A percentile compares a stretch with the other conserved stretches of the same genome.
These are phyloP conservation scores for Lasioglossum oenotherae DNA, from an alignment of 2,888 invertebrate genomes.

Conservation along the genomic window DNA sequence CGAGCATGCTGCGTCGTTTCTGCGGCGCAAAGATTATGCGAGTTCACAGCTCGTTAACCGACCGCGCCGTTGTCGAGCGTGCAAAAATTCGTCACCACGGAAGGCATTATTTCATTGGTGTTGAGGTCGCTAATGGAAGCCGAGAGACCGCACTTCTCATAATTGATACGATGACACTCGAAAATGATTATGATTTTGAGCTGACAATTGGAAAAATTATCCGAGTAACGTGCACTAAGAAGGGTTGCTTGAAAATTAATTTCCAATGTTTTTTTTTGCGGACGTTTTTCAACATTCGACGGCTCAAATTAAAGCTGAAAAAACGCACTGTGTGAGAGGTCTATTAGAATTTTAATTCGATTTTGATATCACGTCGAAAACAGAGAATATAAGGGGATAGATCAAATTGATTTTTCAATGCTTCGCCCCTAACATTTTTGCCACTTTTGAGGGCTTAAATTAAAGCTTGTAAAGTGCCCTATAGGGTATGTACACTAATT, in stretches of 20 bases:
- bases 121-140: neutral
- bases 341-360: too few relatives aligned
- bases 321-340: neutral
- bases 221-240: neutral
- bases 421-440: too few relatives aligned
- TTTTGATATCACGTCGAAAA: too few relatives aligned
- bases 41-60: slow-evolving; percentile 50
- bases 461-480: neutral
- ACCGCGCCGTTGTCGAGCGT: slow-evolving; percentile 1
- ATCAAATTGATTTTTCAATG: too few relatives aligned
- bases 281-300: too few relatives aligned
- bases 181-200: neutral
- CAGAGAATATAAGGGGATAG: too few relatives aligned
- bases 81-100: neutral
- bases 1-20: slow-evolving; percentile 5
- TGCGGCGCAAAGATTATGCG: slow-evolving; percentile 32
- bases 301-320: neutral
- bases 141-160: neutral
- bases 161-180: neutral
- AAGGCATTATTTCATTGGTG: neutral
- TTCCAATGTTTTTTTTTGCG: too few relatives aligned
- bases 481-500: too few relatives aligned
- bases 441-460: neutral
- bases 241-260: too few relatives aligned
- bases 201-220: neutral